Evolutionary conservation across 1,140 invertebrate species (phyloP).

Genomic region (Drosophila littoralis): DNA sequence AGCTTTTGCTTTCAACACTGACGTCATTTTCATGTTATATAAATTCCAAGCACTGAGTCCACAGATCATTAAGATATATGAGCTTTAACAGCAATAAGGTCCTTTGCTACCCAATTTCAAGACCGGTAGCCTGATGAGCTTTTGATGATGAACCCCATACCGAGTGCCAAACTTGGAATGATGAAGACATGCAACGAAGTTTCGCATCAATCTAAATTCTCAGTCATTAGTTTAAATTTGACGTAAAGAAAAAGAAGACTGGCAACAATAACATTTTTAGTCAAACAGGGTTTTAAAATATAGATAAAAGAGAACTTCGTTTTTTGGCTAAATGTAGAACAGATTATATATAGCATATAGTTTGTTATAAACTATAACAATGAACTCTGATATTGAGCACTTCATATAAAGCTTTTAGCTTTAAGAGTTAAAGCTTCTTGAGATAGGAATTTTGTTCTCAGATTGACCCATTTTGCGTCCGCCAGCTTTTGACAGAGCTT

Average conservation of each 20-base stretch:
- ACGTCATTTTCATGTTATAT: conserved; percentile 29
- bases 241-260: background rate
- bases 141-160: conserved; percentile 33
- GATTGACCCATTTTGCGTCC: no score
- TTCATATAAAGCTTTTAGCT: no score
- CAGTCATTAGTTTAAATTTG: conserved; percentile 23
- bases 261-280: background rate
- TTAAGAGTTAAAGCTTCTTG: no score
- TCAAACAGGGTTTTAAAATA: no score
- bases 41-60: background rate
- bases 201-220: conserved; percentile 17
- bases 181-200: conserved; percentile 25
- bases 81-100: background rate
- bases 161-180: background rate
- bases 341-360: no score
- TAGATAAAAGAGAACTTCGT: no score
- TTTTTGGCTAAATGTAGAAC: no score
- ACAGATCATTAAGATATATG: conserved; percentile 31
- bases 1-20: conserved; percentile 27
- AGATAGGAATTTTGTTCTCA: no score
- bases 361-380: no score
- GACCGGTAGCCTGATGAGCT: conserved; percentile 49
- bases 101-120: conserved; percentile 14
- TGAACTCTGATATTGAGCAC: no score
- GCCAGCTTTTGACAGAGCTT: no score